phyloP scores from a whole-genome alignment of 2,113 vertebrate species.

The Odontesthes bonariensis region DNA sequence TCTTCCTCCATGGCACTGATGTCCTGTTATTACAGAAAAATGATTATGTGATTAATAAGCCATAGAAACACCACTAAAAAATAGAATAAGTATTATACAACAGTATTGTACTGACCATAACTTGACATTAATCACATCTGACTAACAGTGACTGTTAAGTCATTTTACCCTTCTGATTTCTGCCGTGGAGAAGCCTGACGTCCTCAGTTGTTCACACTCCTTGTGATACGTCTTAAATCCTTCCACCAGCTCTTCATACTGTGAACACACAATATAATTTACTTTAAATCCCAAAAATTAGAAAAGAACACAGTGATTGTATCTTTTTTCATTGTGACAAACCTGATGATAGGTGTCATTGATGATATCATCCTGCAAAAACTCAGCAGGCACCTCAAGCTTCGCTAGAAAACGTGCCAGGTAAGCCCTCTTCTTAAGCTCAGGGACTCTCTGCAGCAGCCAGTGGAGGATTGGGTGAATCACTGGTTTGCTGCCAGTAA shows the following conservation, averaged over 20 bases:
- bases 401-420: conserved; percentile 93
- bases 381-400: conserved; percentile 92
- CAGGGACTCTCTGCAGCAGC: conserved; percentile 91
- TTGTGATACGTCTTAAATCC: conserved; percentile 95
- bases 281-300: background rate
- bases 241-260: conserved; percentile 98
- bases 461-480: conserved; percentile 94
- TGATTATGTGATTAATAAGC: background rate
- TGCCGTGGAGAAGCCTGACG: conserved; percentile 93
- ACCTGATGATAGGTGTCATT: conserved; percentile 94
- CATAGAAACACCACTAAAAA: background rate
- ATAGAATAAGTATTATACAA: background rate
- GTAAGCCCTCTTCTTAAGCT: conserved; percentile 96
- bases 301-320: background rate
- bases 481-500: conserved; percentile 92
- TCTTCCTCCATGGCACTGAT: conserved; percentile 97
- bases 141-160: background rate
- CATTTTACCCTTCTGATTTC: conserved; percentile 95
- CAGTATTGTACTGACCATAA: background rate
- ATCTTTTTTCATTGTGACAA: background rate
- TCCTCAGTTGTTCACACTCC: conserved; percentile 94
- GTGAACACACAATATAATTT: conserved; percentile 31
- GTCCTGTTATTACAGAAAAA: conserved; percentile 83
- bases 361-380: conserved; percentile 93
- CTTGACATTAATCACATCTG: background rate